phyloP scores from a whole-genome alignment of 2,113 vertebrate genomes.

The Cromileptes altivelis region DNA sequence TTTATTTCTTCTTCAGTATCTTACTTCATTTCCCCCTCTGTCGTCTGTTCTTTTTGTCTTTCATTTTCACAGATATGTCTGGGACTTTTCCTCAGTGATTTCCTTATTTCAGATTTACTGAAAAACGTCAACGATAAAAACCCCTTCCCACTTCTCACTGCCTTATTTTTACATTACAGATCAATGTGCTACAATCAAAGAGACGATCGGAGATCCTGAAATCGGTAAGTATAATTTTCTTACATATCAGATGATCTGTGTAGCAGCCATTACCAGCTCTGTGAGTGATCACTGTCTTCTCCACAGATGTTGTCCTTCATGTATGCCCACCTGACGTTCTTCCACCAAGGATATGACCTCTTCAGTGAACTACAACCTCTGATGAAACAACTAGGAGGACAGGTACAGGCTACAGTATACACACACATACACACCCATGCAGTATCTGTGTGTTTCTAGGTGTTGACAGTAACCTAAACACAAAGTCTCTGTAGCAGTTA shows the following conservation, averaged over 20 bases:
- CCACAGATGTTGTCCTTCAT: constrained; percentile 97
- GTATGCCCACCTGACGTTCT: constrained; percentile 98
- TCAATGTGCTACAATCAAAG: constrained; percentile 98
- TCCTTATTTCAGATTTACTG: background rate
- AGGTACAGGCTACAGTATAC: constrained; percentile 85
- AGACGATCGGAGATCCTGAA: constrained; percentile 98
- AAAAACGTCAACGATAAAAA: background rate
- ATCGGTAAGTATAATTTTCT: constrained; percentile 86
- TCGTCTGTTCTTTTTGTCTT: background rate
- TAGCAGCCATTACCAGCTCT: background rate
- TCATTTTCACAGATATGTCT: background rate
- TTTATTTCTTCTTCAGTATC: constrained; percentile 1
- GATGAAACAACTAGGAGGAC: constrained; percentile 95
- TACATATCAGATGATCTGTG: background rate
- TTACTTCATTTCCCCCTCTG: background rate
- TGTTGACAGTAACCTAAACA: background rate
- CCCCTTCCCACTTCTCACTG: background rate
- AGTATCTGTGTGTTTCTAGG: background rate
- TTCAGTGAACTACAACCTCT: constrained; percentile 96
- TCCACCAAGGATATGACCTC: constrained; percentile 98
- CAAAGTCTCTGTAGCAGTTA: background rate
- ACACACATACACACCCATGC: background rate
- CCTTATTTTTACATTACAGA: constrained; percentile 79
- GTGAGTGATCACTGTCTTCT: background rate
- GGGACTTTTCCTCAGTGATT: background rate